Evolutionary conservation across 2,113 vertebrate genomes (phyloP).

Genomic region (Mustela nigripes): DNA sequence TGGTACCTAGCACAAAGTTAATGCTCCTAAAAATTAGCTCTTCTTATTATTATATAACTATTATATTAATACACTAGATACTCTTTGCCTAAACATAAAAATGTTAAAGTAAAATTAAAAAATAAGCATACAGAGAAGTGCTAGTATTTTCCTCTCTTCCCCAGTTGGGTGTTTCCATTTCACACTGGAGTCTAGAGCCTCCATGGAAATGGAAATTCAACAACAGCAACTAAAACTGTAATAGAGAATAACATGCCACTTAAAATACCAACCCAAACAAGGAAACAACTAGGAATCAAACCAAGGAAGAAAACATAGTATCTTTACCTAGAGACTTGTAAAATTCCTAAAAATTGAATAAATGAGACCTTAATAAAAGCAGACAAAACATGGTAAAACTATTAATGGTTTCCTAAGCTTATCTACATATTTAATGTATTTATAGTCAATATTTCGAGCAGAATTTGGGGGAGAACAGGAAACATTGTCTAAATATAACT

Average conservation of each 20-base stretch:
- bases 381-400: neutral
- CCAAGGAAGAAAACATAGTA: neutral
- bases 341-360: constrained; percentile 17
- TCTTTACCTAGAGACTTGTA: neutral
- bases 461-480: constrained; percentile 11
- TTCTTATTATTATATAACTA: neutral
- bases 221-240: neutral
- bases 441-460: constrained; percentile 26
- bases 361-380: constrained; percentile 28
- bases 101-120: neutral
- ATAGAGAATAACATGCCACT: neutral
- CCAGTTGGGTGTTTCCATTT: neutral
- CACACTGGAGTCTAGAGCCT: neutral
- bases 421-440: constrained; percentile 12
- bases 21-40: neutral
- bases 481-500: constrained; percentile 28
- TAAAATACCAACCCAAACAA: neutral
- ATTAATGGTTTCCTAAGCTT: constrained; percentile 12
- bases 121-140: neutral
- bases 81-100: neutral
- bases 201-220: neutral
- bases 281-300: neutral
- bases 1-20: neutral
- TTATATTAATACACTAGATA: neutral
- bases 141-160: neutral